Base-by-base conservation (phyloP, 2,113 vertebrate species). In the Mirounga angustirostris region DNA sequence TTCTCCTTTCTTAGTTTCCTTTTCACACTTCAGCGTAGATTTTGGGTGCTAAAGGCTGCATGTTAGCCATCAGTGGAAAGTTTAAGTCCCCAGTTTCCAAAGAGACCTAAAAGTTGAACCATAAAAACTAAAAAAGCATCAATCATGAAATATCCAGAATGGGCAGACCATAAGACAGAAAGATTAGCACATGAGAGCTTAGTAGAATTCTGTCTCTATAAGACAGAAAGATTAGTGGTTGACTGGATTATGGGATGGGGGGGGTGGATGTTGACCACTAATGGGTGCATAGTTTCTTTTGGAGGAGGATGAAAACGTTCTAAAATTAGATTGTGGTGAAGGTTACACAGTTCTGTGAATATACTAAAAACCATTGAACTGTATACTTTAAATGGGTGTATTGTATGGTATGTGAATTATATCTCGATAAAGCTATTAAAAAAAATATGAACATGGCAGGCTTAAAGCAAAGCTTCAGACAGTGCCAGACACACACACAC, bases 1-100 rank as follows among this genome's bases (percentile, higher is more conserved):
- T 79, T 71, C 65, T 12, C 33, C 26, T 86, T 86, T 97, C 81
- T 91, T 58, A 87, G 36, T 89, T 91, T 91, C 71, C 40, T 94
- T 95, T 88, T 84, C 50, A 94, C 28, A 50, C 69, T 88, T 83
- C 4, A 61, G 26, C 92, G 94, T 95, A 95, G 58, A 67, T 93
- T 91, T 95, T 6, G 43, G 9, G 43, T 78, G 50, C 50, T 21
- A 84, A 95, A 87, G 9, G 22, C 76, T 93, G 24, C 67, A 65
- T 43, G 36, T 91, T 95, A 90, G n/a, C 8, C 85, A 97, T 79
- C 26, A 52, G 16, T 61, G 52, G 50, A 80, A 95, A 96, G 18
- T 74, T 22, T 52, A 86, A 76, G 61, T 56, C 40, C 56, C 54
- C 24, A 52, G 1, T 94, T 93, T 94, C 59, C 61, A 91, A 92